Conservation (phyloP, 2,113 vertebrate genomes). For the Thryonomys swinderianus region DNA sequence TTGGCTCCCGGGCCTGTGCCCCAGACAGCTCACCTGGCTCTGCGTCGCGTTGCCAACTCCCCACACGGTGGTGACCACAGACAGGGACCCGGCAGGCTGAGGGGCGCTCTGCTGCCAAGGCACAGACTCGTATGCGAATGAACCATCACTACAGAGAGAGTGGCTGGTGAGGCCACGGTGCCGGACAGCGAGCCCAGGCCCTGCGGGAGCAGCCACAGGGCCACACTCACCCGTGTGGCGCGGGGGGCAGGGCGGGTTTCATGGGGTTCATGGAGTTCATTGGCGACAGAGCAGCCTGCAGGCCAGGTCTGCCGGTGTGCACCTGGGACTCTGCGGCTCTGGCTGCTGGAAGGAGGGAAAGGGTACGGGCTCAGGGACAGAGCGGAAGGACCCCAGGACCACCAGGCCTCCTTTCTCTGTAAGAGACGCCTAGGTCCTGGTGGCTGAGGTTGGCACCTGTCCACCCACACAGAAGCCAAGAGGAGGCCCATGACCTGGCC, state of each 20-base stretch:
- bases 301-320: constrained; percentile 78
- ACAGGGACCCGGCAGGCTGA: constrained; percentile 94
- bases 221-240: constrained; percentile 92
- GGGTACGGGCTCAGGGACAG: neutral
- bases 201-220: neutral
- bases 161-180: neutral
- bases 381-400: constrained; percentile 64
- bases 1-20: neutral
- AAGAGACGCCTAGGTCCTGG: neutral
- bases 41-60: constrained; percentile 94
- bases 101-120: constrained; percentile 93
- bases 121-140: constrained; percentile 90
- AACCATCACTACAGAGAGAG: constrained; percentile 87
- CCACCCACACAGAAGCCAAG: constrained; percentile 10
- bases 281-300: constrained; percentile 84
- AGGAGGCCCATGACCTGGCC: constrained; percentile 49
- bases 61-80: constrained; percentile 97
- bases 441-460: constrained; percentile 46
- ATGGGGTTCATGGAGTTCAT: constrained; percentile 98
- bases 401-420: constrained; percentile 71
- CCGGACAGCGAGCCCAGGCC: neutral
- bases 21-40: constrained; percentile 91
- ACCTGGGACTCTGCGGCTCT: constrained; percentile 64
- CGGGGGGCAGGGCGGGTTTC: constrained; percentile 95
- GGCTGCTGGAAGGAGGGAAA: constrained; percentile 60